Evolutionary conservation across 1,140 invertebrate genomes (phyloP), one percentile per base, ranked within the genome.

Genomic region (Lineus longissimus): DNA sequence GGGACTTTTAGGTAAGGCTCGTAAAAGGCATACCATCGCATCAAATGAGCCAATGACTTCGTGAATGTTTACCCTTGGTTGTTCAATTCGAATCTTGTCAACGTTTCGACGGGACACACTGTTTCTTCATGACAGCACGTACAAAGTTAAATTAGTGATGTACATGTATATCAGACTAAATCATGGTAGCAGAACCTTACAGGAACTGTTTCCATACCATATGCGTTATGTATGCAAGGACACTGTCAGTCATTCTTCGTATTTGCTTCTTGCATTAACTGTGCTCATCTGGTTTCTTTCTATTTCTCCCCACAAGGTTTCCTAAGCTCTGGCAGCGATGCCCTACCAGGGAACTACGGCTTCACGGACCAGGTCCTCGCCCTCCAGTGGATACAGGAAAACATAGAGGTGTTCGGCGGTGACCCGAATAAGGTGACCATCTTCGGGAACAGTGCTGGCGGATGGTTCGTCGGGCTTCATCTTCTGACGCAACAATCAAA

Each of bases 271-370:
- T n/a, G n/a, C n/a, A n/a, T n/a, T n/a, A n/a, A n/a, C n/a, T n/a
- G n/a, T n/a, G n/a, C n/a, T n/a, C n/a, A n/a, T n/a, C n/a, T n/a
- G n/a, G 4, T 23, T 27, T 27, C 22, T 27, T 27, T 4, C 19
- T 27, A 22, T 9, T 9, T 19, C 4, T 47, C 43, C 43, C 9
- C 29, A 11, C 6, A 25, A 89, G 90, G 93, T 31, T 96, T 95
- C 81, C 81, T 97, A 0, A 93, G 91, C 51, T 96, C 94, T 1
- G 91, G 86, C 0, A 93, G 96, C 81, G 87, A 91, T 65, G 91
- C 92, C 74, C 94, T 92, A 15, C 92, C 93, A 0, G 95, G 94
- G 23, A 97, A 97, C 83, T 97, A 95, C 82, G 95, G 94, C 15
- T 89, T 97, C 67, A 81, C 95, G 27, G 95, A 97, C 83, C 91